These are phyloP conservation scores for Coecobrya sp. DNA, from an alignment of 2,888 invertebrate genomes.

Conservation along the genomic window DNA sequence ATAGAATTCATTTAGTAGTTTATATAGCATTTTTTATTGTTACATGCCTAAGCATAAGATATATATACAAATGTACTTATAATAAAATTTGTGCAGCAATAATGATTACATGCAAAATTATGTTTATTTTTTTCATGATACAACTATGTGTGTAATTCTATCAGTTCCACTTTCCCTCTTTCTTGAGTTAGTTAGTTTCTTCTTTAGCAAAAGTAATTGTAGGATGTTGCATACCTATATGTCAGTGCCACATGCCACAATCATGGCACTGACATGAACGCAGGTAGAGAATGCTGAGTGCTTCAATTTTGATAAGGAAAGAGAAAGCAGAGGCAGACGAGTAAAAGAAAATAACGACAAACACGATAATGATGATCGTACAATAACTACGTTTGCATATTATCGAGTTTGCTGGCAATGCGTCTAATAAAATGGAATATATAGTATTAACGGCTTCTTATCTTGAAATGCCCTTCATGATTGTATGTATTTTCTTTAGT, in stretches of 20 bases:
- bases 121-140: too few species aligned
- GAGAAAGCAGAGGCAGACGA: neutral
- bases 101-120: too few species aligned
- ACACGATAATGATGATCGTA: constrained; percentile 6
- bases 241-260: constrained; percentile 12
- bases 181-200: neutral
- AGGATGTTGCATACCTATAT: constrained; percentile 3
- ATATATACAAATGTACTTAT: too few species aligned
- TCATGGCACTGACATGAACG: constrained; percentile 16
- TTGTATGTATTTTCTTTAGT: neutral
- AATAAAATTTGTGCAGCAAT: too few species aligned
- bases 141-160: neutral
- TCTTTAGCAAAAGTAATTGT: neutral
- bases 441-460: neutral
- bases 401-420: neutral
- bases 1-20: too few species aligned
- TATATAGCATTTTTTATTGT: too few species aligned
- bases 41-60: too few species aligned
- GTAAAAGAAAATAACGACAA: neutral
- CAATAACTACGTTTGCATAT: neutral
- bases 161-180: constrained; percentile 32
- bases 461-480: constrained; percentile 11
- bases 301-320: neutral
- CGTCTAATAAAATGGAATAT: neutral
- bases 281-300: neutral